phyloP scores from a whole-genome alignment of 2,888 invertebrate species.

The Melikaiella ostensackeni region DNA sequence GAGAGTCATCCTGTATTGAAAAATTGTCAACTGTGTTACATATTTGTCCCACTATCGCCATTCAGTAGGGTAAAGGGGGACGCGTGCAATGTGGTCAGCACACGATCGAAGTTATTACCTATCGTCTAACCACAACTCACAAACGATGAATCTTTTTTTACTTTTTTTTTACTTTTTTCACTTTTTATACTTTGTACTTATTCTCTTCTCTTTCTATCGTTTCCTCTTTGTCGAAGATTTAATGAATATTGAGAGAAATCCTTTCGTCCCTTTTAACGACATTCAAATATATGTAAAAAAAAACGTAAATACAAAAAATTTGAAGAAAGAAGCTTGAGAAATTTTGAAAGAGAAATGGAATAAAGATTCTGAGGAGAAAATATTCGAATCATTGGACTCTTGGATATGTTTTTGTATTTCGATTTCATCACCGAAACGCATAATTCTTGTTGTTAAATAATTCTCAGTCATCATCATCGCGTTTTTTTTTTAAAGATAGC shows the following conservation, averaged over 20 bases:
- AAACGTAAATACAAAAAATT: too few species aligned
- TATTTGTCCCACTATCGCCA: background rate
- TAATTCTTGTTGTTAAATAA: slow-evolving; percentile 30
- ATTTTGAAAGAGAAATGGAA: too few species aligned
- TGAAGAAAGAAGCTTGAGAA: too few species aligned
- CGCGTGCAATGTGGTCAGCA: background rate
- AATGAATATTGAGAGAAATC: too few species aligned
- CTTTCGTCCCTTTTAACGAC: too few species aligned
- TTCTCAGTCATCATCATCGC: background rate
- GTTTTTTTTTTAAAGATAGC: slow-evolving; percentile 18
- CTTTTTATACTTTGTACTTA: too few species aligned
- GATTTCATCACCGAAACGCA: slow-evolving; percentile 1
- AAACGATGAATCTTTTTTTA: background rate
- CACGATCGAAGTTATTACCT: background rate
- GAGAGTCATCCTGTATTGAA: slow-evolving; percentile 2
- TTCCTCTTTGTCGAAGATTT: too few species aligned
- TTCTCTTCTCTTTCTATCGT: too few species aligned
- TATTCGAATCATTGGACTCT: too few species aligned
- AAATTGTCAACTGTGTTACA: slow-evolving; percentile 9
- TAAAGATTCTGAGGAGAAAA: too few species aligned
- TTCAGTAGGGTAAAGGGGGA: background rate
- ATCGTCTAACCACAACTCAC: background rate
- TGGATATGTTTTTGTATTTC: background rate
- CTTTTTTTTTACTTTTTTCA: too few species aligned
- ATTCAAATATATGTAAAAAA: too few species aligned